Percentiles rank a stretch among this genome's conserved stretches.
These are phyloP conservation scores for Pangasius djambal DNA, from an alignment of 2,797 vertebrate genomes.

Conservation along the genomic window DNA sequence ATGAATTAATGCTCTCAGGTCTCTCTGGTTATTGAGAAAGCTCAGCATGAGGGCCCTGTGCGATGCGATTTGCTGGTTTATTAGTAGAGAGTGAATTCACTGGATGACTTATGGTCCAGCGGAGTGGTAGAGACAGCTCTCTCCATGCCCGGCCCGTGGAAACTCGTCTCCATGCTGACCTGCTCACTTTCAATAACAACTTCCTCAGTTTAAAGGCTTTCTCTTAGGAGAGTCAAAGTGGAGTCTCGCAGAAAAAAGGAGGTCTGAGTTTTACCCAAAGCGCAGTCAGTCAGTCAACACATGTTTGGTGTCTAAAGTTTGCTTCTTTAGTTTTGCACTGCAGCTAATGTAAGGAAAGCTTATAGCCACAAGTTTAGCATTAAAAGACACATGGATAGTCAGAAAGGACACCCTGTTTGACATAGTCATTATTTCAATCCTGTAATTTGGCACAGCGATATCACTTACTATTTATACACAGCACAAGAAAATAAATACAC, in stretches of 20 bases:
- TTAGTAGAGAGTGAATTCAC: slow-evolving; percentile 43
- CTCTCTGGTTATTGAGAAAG: slow-evolving; percentile 25
- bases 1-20: slow-evolving; percentile 28
- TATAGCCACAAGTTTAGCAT: not conserved
- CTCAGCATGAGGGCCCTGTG: slow-evolving; percentile 17
- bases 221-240: not conserved
- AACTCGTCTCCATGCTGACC: slow-evolving; percentile 32
- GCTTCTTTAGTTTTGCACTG: not conserved
- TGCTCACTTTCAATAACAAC: slow-evolving; percentile 40
- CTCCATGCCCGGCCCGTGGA: slow-evolving; percentile 25
- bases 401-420: not conserved
- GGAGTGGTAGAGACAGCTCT: slow-evolving; percentile 44
- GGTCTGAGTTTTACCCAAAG: not conserved
- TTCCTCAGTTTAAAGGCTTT: slow-evolving; percentile 23
- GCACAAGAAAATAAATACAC: not conserved
- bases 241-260: not conserved
- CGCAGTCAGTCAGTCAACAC: not conserved
- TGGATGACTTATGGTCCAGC: slow-evolving; percentile 43
- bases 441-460: not conserved
- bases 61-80: slow-evolving; percentile 45
- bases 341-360: not conserved
- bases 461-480: not conserved
- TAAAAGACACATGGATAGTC: not conserved
- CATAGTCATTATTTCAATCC: not conserved
- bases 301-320: not conserved